These are phyloP conservation scores for Mycogona germanica DNA, from an alignment of 2,888 invertebrate species.

Conservation along the genomic window DNA sequence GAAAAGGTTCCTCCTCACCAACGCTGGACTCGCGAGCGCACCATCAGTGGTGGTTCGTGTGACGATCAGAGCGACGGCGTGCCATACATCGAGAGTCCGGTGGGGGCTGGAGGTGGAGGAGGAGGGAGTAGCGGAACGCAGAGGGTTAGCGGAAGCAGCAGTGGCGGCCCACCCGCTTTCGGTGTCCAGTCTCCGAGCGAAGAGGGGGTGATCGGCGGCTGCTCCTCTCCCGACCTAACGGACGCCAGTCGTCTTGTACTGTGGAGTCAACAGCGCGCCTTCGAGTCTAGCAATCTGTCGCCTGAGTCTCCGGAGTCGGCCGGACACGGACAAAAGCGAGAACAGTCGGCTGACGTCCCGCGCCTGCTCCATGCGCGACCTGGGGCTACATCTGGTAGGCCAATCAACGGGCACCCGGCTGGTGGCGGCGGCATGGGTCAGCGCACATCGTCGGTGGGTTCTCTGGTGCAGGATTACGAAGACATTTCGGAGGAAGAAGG, in stretches of 20 bases:
- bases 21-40: slow-evolving; percentile 24
- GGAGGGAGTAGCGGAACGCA: no score
- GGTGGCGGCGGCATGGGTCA: background rate
- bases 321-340: slow-evolving; percentile 10
- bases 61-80: slow-evolving; percentile 18
- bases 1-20: slow-evolving; percentile 28
- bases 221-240: slow-evolving; percentile 5
- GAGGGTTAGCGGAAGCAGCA: no score
- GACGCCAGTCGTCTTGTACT: slow-evolving; percentile 10
- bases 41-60: slow-evolving; percentile 21
- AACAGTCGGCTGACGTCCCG: background rate
- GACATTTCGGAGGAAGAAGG: slow-evolving; percentile 21
- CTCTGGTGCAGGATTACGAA: slow-evolving; percentile 20
- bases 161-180: no score
- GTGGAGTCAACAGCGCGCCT: slow-evolving; percentile 3
- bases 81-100: slow-evolving; percentile 9
- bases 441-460: slow-evolving; percentile 4
- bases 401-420: no score
- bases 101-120: background rate
- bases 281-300: background rate
- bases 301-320: background rate
- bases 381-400: no score
- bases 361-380: background rate
- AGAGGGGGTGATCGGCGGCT: slow-evolving; percentile 6
- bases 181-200: background rate